Conservation (phyloP, 2,797 vertebrate genomes). For the Rallus crepitans region DNA sequence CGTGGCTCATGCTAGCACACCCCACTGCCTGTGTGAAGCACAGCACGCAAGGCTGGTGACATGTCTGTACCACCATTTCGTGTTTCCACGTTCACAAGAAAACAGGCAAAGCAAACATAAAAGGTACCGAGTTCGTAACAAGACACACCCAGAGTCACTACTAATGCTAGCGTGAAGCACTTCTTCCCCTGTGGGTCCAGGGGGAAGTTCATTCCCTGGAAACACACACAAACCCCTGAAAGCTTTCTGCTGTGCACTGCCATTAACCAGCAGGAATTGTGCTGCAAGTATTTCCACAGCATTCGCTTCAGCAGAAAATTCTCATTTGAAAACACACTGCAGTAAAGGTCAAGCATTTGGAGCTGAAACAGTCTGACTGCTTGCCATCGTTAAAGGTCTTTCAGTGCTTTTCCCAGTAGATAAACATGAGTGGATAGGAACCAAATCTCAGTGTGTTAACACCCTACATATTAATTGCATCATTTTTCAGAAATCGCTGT, state of each 20-base stretch:
- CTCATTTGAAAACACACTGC: background rate
- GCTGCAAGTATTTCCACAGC: fast-evolving
- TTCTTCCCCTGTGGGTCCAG: fast-evolving
- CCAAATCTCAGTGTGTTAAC: background rate
- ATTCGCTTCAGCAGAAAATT: background rate
- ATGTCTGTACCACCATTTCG: fast-evolving
- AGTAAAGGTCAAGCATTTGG: background rate
- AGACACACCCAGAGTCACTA: fast-evolving
- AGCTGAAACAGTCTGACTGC: background rate
- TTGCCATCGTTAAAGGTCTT: background rate
- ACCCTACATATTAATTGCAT: background rate
- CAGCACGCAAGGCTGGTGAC: fast-evolving
- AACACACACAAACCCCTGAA: background rate
- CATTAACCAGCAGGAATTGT: fast-evolving
- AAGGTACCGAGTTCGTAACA: fast-evolving
- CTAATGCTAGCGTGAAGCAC: background rate
- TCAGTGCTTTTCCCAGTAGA: background rate
- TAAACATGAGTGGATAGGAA: background rate
- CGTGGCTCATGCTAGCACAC: background rate
- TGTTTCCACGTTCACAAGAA: background rate
- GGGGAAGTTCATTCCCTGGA: background rate
- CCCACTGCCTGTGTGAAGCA: background rate
- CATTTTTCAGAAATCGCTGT: background rate
- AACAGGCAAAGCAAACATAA: background rate
- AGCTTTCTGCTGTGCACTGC: fast-evolving